Conservation (phyloP, 92 coral and sea anemone species). For the Phymanthus crucifer region DNA sequence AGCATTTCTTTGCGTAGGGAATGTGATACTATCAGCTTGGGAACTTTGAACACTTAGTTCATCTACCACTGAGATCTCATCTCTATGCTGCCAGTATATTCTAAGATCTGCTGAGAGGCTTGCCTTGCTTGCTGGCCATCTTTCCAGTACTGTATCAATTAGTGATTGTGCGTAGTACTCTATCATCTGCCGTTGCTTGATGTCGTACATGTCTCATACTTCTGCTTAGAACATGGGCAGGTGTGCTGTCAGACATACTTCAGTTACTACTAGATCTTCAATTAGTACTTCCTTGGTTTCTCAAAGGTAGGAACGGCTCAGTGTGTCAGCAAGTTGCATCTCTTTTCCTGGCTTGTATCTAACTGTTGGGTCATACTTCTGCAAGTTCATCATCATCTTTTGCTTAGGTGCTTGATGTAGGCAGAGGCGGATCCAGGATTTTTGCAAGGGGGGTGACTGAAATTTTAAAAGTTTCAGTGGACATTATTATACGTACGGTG, state of each 20-base stretch:
- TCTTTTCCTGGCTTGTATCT: constrained; percentile 19
- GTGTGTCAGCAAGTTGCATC: constrained; percentile 20
- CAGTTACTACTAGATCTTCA: constrained; percentile 41
- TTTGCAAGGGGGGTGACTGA: background rate
- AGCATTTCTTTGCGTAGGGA: too few species aligned
- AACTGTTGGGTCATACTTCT: constrained; percentile 19
- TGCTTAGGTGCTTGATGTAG: background rate
- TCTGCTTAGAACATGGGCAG: too few species aligned
- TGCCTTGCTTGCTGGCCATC: constrained; percentile 35
- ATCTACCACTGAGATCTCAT: background rate
- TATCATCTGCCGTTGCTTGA: too few species aligned
- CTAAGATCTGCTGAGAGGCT: constrained; percentile 15
- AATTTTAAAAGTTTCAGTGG: too few species aligned
- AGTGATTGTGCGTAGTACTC: too few species aligned
- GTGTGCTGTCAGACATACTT: too few species aligned
- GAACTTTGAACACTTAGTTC: too few species aligned
- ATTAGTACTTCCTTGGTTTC: constrained; percentile 16
- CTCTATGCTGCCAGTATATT: constrained; percentile 30
- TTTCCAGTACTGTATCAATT: constrained; percentile 25
- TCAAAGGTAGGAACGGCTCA: constrained; percentile 30
- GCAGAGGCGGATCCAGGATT: background rate
- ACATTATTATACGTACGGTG: too few species aligned
- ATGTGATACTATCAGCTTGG: too few species aligned
- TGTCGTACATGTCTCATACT: too few species aligned
- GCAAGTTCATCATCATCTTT: background rate